Evolutionary conservation across 2,888 invertebrate species (phyloP).

Genomic region (Limnephilus auricula): DNA sequence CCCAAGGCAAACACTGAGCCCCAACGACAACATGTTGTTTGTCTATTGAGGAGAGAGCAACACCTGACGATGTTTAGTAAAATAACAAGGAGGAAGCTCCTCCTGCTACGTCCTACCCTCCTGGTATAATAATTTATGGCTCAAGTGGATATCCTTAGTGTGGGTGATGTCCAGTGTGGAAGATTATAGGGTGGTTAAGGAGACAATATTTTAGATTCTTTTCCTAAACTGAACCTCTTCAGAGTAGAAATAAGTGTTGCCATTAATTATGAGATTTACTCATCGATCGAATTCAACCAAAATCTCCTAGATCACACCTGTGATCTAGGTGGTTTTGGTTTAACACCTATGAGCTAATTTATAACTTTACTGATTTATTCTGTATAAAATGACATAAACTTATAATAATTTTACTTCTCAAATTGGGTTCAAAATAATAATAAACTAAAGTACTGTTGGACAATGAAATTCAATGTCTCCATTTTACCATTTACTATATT

Average conservation of each 20-base stretch:
- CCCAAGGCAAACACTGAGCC: conserved; percentile 49
- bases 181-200: not conserved
- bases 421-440: too few relatives aligned
- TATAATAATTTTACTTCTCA: too few relatives aligned
- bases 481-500: too few relatives aligned
- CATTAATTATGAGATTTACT: too few relatives aligned
- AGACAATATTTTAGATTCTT: not conserved
- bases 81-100: conserved; percentile 57
- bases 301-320: too few relatives aligned
- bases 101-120: conserved; percentile 24
- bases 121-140: conserved; percentile 44
- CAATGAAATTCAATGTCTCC: too few relatives aligned
- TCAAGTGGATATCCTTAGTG: conserved; percentile 19
- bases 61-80: conserved; percentile 65
- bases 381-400: too few relatives aligned
- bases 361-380: too few relatives aligned
- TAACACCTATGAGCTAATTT: too few relatives aligned
- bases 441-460: too few relatives aligned
- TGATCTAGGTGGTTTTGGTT: too few relatives aligned
- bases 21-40: conserved; percentile 59
- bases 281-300: too few relatives aligned
- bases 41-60: conserved; percentile 62
- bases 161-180: conserved; percentile 7
- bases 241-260: not conserved
- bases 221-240: not conserved